Base-by-base conservation (phyloP, 1,140 invertebrate species). In the Ostrea edulis region DNA sequence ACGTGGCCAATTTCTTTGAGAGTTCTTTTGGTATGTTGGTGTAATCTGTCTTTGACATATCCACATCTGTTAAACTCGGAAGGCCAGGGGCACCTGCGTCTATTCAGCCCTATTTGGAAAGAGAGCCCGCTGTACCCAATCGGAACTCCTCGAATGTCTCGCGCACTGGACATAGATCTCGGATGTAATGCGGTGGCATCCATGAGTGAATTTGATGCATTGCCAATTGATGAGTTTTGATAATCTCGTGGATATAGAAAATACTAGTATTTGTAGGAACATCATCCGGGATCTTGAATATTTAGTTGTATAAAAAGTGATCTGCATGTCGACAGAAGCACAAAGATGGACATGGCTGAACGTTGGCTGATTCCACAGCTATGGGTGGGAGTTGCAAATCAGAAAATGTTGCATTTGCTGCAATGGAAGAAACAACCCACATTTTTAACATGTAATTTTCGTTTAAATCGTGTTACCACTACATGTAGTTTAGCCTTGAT, bases 41-140 rank as follows among this genome's bases (percentile, higher is more conserved):
- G 53, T 85, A 90, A 11, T 35, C 17, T 44, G 85, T 89, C 8
- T 0, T 12, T 9, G 81, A 85, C 44, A 91, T 65, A 35, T 89
- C 87, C 0, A 91, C 84, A 22, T 44, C 29, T 5, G 53, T 77
- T 9, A 91, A 68, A n/a, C 58, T 88, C 8, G 90, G 87, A 55
- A 90, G 35, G 81, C 90, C 87, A n/a, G 90, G 84, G 0, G 89
- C 87, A 22, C 90, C 89, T 55, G 81, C 25, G 25, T 89, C 77
- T 29, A 91, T 86, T 22, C 81, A 88, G 0, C 22, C 83, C 22
- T 81, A 82, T 11, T 22, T 84, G n/a, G n/a, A n/a, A 14, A 88
- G 87, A 9, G 85, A 77, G 44, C 52, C 7, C 82, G 51, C 8
- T n/a, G n/a, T n/a, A n/a, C n/a, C n/a, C n/a, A n/a, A n/a, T n/a